Evolutionary conservation across 2,113 vertebrate species (phyloP).

Genomic region (Sphaerodactylus townsendi): DNA sequence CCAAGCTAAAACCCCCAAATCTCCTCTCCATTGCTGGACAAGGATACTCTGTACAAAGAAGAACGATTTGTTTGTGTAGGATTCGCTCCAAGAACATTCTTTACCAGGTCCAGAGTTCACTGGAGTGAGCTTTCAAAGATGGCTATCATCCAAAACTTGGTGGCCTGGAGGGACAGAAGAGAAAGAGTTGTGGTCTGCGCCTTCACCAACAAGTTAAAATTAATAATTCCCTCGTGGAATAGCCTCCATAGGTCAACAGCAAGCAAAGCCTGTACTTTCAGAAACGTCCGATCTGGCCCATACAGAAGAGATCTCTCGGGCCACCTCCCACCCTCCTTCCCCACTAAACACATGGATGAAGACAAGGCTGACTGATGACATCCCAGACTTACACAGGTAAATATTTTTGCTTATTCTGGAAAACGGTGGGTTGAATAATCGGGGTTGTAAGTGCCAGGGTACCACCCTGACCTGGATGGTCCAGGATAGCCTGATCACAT

Average conservation of each 20-base stretch:
- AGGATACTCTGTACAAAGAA: neutral
- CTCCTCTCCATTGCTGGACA: neutral
- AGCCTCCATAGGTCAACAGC: neutral
- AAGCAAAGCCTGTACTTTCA: neutral
- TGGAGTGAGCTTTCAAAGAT: neutral
- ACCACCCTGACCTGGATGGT: too few relatives aligned
- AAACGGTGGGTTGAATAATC: neutral
- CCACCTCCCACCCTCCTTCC: too few relatives aligned
- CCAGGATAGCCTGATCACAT: too few relatives aligned
- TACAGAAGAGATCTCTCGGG: neutral
- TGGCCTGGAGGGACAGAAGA: neutral
- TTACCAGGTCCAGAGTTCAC: neutral
- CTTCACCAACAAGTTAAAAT: neutral
- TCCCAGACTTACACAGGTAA: constrained; percentile 5
- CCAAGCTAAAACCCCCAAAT: too few relatives aligned
- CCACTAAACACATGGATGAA: neutral
- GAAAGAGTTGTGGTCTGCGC: neutral
- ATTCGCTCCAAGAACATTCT: neutral
- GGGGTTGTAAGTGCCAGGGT: neutral
- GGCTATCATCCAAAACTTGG: neutral
- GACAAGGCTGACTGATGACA: neutral
- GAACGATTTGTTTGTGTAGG: neutral
- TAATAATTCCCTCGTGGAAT: neutral
- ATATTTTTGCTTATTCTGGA: neutral
- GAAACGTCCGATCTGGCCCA: neutral